Percentiles rank a stretch among this genome's conserved stretches.
Conservation (phyloP, 2,113 vertebrate genomes). For the Muntiacus muntjak region DNA sequence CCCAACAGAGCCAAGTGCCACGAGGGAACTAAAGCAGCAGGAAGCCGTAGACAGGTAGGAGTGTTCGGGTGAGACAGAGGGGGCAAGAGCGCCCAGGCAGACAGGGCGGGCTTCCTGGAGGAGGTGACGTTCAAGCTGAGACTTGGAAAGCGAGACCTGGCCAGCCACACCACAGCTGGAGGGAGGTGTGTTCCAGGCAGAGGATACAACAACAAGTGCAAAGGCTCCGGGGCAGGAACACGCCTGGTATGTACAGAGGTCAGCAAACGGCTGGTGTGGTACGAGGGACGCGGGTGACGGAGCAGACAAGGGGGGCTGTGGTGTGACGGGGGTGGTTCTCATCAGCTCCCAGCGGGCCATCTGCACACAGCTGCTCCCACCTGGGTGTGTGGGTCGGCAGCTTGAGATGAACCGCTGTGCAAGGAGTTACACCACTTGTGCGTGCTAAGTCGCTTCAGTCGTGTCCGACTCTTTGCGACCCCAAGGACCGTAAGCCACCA, state of each 20-base stretch:
- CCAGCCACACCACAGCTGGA: neutral
- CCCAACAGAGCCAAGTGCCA: fast-evolving
- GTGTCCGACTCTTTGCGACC: neutral
- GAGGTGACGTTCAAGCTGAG: neutral
- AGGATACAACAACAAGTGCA: neutral
- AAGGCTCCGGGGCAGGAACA: neutral
- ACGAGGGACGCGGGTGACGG: fast-evolving
- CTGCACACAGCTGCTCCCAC: neutral
- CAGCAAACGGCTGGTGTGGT: fast-evolving
- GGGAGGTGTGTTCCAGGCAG: neutral
- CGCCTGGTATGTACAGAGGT: neutral
- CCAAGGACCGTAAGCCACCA: neutral
- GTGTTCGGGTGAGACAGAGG: neutral
- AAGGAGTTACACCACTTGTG: neutral
- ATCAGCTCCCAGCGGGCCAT: fast-evolving
- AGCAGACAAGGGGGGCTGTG: neutral
- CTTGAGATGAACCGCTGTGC: fast-evolving
- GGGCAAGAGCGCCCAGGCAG: neutral
- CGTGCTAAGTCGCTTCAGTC: neutral
- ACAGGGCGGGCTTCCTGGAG: neutral
- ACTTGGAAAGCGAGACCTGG: neutral
- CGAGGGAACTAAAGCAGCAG: fast-evolving
- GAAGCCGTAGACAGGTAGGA: neutral
- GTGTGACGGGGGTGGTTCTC: no score
- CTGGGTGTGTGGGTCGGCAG: fast-evolving